Evolutionary conservation across 2,797 vertebrate genomes (phyloP).

Genomic region (Squalus acanthias): DNA sequence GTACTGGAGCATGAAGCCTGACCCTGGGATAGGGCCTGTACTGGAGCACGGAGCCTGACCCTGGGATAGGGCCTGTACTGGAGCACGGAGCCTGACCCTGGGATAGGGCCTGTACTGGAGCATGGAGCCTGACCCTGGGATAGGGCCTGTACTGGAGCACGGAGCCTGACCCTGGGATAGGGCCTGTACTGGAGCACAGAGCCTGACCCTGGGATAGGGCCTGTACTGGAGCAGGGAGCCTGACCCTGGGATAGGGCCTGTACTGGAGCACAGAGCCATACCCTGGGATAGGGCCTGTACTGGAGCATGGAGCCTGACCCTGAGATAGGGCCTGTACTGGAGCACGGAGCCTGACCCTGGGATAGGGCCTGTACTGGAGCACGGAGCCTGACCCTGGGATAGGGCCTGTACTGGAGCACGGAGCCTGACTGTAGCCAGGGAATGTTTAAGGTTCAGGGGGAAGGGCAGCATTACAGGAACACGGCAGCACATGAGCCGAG

Average conservation of each 20-base stretch:
- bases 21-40: too few relatives aligned
- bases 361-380: neutral
- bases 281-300: neutral
- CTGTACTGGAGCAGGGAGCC: too few relatives aligned
- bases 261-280: neutral
- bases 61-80: neutral
- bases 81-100: too few relatives aligned
- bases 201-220: neutral
- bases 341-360: neutral
- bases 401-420: too few relatives aligned
- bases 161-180: neutral
- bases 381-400: neutral
- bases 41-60: too few relatives aligned
- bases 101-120: neutral
- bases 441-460: too few relatives aligned
- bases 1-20: too few relatives aligned
- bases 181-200: neutral
- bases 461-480: too few relatives aligned
- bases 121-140: neutral
- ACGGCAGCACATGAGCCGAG: too few relatives aligned
- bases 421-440: too few relatives aligned
- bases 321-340: neutral
- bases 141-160: neutral
- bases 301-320: neutral
- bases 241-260: neutral